phyloP scores from a whole-genome alignment of 35 echinoderm and acorn worm genomes.

The Apostichopus parvimensis region DNA sequence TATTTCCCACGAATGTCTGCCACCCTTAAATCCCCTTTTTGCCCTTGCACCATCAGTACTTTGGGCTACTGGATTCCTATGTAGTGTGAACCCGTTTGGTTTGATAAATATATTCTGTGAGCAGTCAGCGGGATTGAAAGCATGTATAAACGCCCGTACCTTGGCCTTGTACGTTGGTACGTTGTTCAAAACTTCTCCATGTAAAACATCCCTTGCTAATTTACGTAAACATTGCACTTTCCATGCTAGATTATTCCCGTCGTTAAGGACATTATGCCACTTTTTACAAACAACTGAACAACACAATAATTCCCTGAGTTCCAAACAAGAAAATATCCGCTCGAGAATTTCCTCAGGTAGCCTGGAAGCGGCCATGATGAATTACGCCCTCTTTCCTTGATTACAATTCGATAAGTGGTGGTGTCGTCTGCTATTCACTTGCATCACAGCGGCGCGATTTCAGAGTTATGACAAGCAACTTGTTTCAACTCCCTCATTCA shows the following conservation, averaged over 20 bases:
- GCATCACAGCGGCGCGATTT: not conserved
- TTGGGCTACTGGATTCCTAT: slow-evolving; percentile 98
- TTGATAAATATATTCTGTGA: slow-evolving; percentile 93
- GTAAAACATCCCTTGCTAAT: slow-evolving; percentile 78
- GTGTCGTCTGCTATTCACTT: slow-evolving; percentile 24
- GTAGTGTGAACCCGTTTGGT: slow-evolving; percentile 93
- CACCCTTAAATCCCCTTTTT: slow-evolving; percentile 79
- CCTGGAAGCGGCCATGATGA: slow-evolving; percentile 75
- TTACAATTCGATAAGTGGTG: not conserved
- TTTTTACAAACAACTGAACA: slow-evolving; percentile 89
- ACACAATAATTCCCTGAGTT: slow-evolving; percentile 84
- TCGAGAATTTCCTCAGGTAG: slow-evolving; percentile 82
- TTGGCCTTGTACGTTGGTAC: slow-evolving; percentile 94
- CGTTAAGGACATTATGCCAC: slow-evolving; percentile 94
- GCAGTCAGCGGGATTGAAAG: slow-evolving; percentile 94
- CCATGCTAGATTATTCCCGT: slow-evolving; percentile 93
- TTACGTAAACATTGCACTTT: slow-evolving; percentile 89
- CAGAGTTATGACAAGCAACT: no score
- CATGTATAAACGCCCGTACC: slow-evolving; percentile 86
- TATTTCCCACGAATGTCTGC: slow-evolving; percentile 94
- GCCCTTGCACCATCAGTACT: slow-evolving; percentile 97
- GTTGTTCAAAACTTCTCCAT: slow-evolving; percentile 86
- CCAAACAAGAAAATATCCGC: slow-evolving; percentile 89
- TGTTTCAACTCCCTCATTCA: no score
- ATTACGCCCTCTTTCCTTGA: slow-evolving; percentile 17